These are phyloP conservation scores for Agriotes lineatus DNA, from an alignment of 2,888 invertebrate genomes.

Conservation along the genomic window DNA sequence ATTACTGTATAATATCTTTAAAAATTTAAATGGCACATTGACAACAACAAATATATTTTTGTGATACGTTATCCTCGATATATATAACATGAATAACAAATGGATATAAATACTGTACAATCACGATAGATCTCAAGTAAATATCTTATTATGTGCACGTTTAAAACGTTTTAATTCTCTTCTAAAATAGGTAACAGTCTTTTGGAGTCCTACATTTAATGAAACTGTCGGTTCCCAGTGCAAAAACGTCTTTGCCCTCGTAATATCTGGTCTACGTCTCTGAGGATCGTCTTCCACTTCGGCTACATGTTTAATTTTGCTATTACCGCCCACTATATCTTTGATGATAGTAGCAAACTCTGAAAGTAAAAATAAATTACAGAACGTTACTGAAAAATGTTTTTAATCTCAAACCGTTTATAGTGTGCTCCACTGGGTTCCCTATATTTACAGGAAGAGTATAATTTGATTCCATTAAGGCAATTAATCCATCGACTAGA, in stretches of 20 bases:
- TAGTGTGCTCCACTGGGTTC: constrained; percentile 98
- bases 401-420: constrained; percentile 85
- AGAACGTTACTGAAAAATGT: not conserved
- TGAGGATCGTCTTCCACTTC: constrained; percentile 98
- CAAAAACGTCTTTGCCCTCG: constrained; percentile 84
- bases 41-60: not conserved
- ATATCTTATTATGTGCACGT: constrained; percentile 64
- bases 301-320: constrained; percentile 84
- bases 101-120: not conserved
- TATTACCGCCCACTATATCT: constrained; percentile 86
- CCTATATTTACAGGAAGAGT: constrained; percentile 95
- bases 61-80: too few relatives aligned
- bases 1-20: too few relatives aligned
- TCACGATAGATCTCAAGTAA: not conserved
- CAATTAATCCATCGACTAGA: constrained; percentile 92
- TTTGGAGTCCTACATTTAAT: constrained; percentile 86
- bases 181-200: constrained; percentile 94
- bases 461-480: constrained; percentile 94
- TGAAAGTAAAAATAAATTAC: constrained; percentile 62
- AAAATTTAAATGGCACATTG: too few relatives aligned
- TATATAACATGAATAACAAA: too few relatives aligned
- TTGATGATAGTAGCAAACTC: constrained; percentile 91
- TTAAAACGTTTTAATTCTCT: constrained; percentile 81
- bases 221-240: constrained; percentile 94
- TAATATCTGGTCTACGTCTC: constrained; percentile 93